Conservation (phyloP, 2,888 invertebrate genomes). For the Chouioia cunea region DNA sequence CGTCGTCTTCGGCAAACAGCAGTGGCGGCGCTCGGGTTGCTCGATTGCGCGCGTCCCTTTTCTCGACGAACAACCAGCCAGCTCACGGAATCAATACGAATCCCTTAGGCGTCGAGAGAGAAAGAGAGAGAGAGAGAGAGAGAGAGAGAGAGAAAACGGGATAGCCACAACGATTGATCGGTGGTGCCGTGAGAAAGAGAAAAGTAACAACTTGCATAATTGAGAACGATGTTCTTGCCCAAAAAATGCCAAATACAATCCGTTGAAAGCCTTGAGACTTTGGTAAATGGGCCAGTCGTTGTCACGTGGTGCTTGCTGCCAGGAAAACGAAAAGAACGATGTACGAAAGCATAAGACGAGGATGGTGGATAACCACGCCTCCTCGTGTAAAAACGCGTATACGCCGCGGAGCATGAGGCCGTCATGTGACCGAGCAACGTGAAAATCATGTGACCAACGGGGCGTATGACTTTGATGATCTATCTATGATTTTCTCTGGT, state of each 20-base stretch:
- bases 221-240: no score
- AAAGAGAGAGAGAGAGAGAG: constrained; percentile 9
- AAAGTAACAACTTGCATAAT: constrained; percentile 12
- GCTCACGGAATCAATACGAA: constrained; percentile 65
- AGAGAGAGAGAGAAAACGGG: constrained; percentile 9
- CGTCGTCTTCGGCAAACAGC: constrained; percentile 35
- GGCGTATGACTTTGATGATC: constrained; percentile 51
- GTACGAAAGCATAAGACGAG: constrained; percentile 29
- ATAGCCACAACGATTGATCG: constrained; percentile 40
- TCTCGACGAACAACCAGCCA: constrained; percentile 42
- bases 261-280: constrained; percentile 51
- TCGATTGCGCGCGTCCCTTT: constrained; percentile 42
- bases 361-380: constrained; percentile 60
- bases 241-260: neutral
- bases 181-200: constrained; percentile 7
- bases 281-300: constrained; percentile 55
- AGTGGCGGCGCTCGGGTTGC: constrained; percentile 13
- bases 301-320: neutral
- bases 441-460: constrained; percentile 66
- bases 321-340: no score
- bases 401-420: constrained; percentile 55
- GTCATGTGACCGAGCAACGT: constrained; percentile 66
- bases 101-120: constrained; percentile 53
- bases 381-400: constrained; percentile 44
- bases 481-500: neutral